phyloP scores from a whole-genome alignment of 2,888 invertebrate species.

The Morpho achilles region DNA sequence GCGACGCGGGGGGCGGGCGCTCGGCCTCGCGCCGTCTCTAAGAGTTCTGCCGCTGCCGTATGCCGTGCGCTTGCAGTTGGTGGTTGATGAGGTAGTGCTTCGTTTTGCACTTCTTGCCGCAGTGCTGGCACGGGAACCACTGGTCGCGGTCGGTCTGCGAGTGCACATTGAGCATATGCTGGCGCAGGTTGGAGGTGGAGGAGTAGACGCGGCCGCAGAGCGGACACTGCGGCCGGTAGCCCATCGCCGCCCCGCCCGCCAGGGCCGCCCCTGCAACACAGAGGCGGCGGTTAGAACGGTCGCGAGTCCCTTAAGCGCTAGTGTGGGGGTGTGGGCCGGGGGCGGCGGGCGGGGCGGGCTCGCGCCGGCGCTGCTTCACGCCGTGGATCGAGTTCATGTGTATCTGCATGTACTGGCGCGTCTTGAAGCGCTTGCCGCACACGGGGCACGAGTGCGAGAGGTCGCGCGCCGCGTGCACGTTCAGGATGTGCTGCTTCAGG shows the following conservation, averaged over 20 bases:
- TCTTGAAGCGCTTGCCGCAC: slow-evolving; percentile 84
- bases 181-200: slow-evolving; percentile 86
- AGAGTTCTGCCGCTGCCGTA: slow-evolving; percentile 83
- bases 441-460: slow-evolving; percentile 81
- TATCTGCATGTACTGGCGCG: slow-evolving; percentile 85
- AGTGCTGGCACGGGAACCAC: slow-evolving; percentile 85
- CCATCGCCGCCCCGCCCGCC: slow-evolving; percentile 74
- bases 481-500: slow-evolving; percentile 84
- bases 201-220: slow-evolving; percentile 86
- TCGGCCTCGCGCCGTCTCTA: slow-evolving; percentile 66
- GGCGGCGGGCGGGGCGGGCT: slow-evolving; percentile 55
- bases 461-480: slow-evolving; percentile 82
- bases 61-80: slow-evolving; percentile 86
- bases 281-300: slow-evolving; percentile 78
- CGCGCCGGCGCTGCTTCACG: slow-evolving; percentile 79
- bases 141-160: slow-evolving; percentile 84
- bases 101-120: slow-evolving; percentile 87
- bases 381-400: slow-evolving; percentile 84
- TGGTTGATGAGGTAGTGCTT: slow-evolving; percentile 88
- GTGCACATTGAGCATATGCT: slow-evolving; percentile 88
- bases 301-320: slow-evolving; percentile 58
- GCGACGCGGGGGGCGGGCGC: slow-evolving; percentile 42
- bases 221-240: slow-evolving; percentile 83
- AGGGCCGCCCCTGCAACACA: slow-evolving; percentile 83
- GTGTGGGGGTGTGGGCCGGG: slow-evolving; percentile 56